Base-by-base conservation (phyloP, 2,888 invertebrate genomes). In the Aphelenchoides bicaudatus region DNA sequence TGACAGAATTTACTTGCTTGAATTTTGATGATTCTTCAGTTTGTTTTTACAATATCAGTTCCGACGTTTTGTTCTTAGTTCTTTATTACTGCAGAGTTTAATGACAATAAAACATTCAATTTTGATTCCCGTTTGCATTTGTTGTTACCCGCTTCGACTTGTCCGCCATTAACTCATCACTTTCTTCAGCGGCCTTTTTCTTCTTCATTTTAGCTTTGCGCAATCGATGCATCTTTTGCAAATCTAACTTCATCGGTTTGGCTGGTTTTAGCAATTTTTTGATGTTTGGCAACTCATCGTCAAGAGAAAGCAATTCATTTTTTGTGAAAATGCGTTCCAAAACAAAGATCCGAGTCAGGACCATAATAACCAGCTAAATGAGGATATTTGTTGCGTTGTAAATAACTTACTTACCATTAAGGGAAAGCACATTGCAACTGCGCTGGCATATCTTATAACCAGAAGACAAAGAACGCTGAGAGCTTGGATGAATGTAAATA, bases 401-500 rank as follows among this genome's bases (percentile, higher is more conserved):
- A 54, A 29, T 31, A 46, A 52, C 39, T 25, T 53, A 47, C 27
- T 3, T 10, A 66, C 63, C 78, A 74, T 77, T 19, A 74, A 31
- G 2, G 74, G 74, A 61, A 74, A 74, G 19, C 75, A 46, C 71
- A 74, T 76, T 19, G 78, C 71, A 28, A 76, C 69, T 16, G 49
- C 38, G 28, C 52, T 51, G 4, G 59, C 56, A 52, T 71, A 73
- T 68, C 82, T 82, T 57, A 82, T 79, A 34, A 76, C 74, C 74
- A 81, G 81, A 48, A 82, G 73, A 8, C 76, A 66, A 4, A 69
- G 75, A n/a, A 82, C 70, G 64, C 81, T 80, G 2, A 79, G 37
- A 13, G 81, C 59, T 72, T 82, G 82, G 34, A 82, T 73, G 53
- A 75, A 38, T n/a, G 82, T 82, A 70, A 81, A 82, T 16, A 82